A percentile compares a stretch with the other conserved stretches of the same genome.
Conservation (phyloP, 2,113 vertebrate genomes). For the Phyllostomus discolor region DNA sequence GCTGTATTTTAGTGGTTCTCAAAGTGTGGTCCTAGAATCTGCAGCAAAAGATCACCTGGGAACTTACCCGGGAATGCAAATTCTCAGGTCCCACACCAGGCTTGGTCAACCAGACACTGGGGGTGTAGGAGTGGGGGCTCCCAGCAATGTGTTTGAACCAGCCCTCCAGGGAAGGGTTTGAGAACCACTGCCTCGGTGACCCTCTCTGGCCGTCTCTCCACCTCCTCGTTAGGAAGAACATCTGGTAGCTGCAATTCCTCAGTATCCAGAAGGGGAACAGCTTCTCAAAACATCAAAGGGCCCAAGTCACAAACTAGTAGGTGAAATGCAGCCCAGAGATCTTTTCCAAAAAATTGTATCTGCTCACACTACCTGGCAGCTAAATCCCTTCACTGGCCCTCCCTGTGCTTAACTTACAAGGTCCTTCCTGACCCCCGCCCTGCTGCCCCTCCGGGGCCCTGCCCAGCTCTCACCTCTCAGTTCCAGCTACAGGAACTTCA, state of each 20-base stretch:
- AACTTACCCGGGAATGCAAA: background rate
- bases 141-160: background rate
- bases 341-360: background rate
- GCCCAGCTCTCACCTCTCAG: background rate
- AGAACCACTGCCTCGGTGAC: background rate
- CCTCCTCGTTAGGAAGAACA: background rate
- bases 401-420: background rate
- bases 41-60: background rate
- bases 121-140: too few relatives aligned
- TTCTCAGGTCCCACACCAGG: background rate
- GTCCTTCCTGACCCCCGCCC: background rate
- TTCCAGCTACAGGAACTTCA: background rate
- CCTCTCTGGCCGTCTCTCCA: background rate
- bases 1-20: background rate
- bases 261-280: background rate
- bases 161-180: background rate
- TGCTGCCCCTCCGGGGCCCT: background rate
- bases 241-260: background rate
- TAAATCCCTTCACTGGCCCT: background rate
- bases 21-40: background rate
- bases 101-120: background rate
- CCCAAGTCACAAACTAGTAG: background rate
- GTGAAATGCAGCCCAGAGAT: background rate
- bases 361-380: background rate
- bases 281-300: slow-evolving; percentile 42